phyloP scores from a whole-genome alignment of 1,140 invertebrate species.

The Diorhabda carinulata region DNA sequence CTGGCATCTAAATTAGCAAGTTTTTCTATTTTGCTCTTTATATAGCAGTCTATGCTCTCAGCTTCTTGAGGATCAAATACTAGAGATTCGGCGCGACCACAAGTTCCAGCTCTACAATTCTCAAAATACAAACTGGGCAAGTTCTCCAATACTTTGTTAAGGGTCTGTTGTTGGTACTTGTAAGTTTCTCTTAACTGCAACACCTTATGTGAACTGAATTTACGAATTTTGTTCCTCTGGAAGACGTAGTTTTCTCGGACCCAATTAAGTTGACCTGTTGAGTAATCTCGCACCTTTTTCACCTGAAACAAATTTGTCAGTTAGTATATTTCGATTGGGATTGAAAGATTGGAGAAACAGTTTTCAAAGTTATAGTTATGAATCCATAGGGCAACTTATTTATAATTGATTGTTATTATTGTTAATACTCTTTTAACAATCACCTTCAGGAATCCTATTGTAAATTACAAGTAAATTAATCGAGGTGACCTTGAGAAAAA shows the following conservation, averaged over 20 bases:
- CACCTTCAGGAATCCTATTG: no score
- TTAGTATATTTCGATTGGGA: background rate
- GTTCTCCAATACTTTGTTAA: conserved; percentile 92
- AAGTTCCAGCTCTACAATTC: conserved; percentile 84
- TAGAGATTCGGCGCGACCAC: conserved; percentile 73
- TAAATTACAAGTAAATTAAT: no score
- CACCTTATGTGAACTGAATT: conserved; percentile 90
- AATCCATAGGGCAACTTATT: background rate
- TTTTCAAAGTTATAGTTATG: conserved; percentile 1
- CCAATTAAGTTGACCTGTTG: conserved; percentile 83
- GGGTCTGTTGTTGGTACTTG: conserved; percentile 90
- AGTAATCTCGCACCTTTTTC: conserved; percentile 83
- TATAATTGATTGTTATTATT: no score
- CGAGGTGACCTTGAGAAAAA: no score
- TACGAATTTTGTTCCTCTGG: conserved; percentile 88
- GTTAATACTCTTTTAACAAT: no score
- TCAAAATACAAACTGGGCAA: conserved; percentile 90
- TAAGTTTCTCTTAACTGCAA: conserved; percentile 84
- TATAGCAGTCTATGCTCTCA: conserved; percentile 59
- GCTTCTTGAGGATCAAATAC: conserved; percentile 65
- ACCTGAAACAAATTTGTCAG: conserved; percentile 54
- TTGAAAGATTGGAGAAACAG: background rate
- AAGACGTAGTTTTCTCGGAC: conserved; percentile 93
- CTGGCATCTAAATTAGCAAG: conserved; percentile 45
- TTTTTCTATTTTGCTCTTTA: conserved; percentile 61